phyloP scores from a whole-genome alignment of 2,797 vertebrate genomes.

The Callimico goeldii region DNA sequence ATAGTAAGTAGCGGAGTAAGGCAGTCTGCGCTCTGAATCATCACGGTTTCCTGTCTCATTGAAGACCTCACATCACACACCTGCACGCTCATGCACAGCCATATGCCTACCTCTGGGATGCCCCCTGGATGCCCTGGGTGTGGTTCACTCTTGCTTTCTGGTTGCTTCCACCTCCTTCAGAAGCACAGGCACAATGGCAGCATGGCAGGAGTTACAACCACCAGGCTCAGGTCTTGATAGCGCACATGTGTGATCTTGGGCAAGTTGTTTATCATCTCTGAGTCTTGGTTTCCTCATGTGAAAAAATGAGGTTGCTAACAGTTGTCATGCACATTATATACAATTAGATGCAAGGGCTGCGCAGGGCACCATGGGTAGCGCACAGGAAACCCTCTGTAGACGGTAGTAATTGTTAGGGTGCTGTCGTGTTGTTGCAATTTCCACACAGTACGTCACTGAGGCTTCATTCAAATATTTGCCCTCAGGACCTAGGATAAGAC shows the following conservation, averaged over 20 bases:
- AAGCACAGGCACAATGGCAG: accelerated
- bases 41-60: accelerated
- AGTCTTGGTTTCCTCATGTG: neutral
- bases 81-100: accelerated
- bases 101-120: accelerated
- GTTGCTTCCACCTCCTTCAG: neutral
- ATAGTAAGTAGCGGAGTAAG: accelerated
- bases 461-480: neutral
- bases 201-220: accelerated
- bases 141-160: too few species aligned
- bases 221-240: accelerated
- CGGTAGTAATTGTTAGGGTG: accelerated
- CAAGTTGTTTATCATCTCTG: neutral
- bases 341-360: accelerated
- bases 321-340: accelerated
- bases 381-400: accelerated
- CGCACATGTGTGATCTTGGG: accelerated
- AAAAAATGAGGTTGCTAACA: accelerated
- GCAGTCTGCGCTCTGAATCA: neutral
- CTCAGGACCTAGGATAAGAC: neutral
- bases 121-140: neutral
- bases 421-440: accelerated
- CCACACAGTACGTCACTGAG: accelerated
- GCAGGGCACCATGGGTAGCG: accelerated
- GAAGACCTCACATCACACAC: neutral